Evolutionary conservation across 1,140 invertebrate species (phyloP).

Genomic region (Diachasmimorpha longicaudata): DNA sequence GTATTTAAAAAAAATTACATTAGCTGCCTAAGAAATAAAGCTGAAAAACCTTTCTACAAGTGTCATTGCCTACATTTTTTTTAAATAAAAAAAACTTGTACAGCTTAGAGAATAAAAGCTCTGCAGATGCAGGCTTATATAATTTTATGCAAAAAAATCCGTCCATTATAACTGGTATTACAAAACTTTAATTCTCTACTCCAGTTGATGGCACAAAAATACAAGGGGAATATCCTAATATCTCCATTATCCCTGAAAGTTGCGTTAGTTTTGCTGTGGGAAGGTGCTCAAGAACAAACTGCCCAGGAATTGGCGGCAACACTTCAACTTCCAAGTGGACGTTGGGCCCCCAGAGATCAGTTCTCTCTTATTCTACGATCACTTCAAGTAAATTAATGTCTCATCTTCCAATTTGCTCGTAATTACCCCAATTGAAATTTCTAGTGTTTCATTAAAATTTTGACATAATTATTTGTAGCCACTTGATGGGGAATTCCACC

Average conservation of each 20-base stretch:
- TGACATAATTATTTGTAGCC: conserved; percentile 32
- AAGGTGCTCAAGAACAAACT: conserved; percentile 72
- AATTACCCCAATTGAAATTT: background rate
- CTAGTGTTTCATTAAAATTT: background rate
- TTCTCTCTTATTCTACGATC: conserved; percentile 53
- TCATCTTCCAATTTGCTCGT: background rate
- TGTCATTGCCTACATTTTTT: no score
- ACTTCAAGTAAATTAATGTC: conserved; percentile 49
- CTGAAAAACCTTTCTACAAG: no score
- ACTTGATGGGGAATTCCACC: conserved; percentile 57
- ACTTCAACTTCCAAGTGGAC: conserved; percentile 64
- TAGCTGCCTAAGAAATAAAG: no score
- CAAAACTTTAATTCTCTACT: background rate
- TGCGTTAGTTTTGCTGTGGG: conserved; percentile 74
- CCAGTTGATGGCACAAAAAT: conserved; percentile 45
- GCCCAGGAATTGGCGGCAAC: conserved; percentile 67
- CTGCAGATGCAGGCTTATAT: no score
- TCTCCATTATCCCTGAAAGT: conserved; percentile 83
- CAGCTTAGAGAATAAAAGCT: no score
- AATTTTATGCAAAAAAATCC: no score
- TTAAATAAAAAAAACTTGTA: no score
- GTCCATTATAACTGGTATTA: background rate
- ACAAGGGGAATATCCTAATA: conserved; percentile 71
- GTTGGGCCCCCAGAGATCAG: conserved; percentile 58
- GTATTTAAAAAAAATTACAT: no score